Percentiles rank a stretch among this genome's conserved stretches.
Conservation (phyloP, 2,797 vertebrate genomes). For the Pangasius djambal region DNA sequence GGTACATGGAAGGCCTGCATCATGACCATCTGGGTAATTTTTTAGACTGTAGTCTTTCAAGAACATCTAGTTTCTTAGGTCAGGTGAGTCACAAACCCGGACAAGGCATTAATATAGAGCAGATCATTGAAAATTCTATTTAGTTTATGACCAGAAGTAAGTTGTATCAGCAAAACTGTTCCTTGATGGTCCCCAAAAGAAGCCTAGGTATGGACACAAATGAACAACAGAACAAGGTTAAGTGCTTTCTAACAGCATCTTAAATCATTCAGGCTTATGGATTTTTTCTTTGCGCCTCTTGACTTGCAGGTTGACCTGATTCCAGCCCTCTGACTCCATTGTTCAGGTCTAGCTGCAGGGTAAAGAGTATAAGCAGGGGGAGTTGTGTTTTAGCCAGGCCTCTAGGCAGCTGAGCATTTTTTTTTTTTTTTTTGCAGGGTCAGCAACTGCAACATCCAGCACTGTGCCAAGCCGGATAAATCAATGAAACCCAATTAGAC, state of each 20-base stretch:
- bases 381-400: constrained; percentile 55
- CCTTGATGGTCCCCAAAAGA: constrained; percentile 36
- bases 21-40: not conserved
- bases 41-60: not conserved
- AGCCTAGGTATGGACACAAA: constrained; percentile 33
- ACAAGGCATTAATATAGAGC: not conserved
- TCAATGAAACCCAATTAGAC: constrained; percentile 67
- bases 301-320: constrained; percentile 35
- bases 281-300: not conserved
- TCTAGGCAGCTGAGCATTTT: constrained; percentile 64
- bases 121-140: not conserved
- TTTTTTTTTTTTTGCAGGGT: constrained; percentile 75
- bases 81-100: not conserved
- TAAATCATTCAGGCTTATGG: constrained; percentile 34
- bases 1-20: not conserved
- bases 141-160: not conserved
- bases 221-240: constrained; percentile 51
- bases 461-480: constrained; percentile 71
- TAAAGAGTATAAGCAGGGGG: constrained; percentile 7
- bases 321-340: constrained; percentile 72
- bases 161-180: constrained; percentile 6
- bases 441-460: constrained; percentile 73
- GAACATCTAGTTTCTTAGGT: not conserved
- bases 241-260: constrained; percentile 36
- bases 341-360: constrained; percentile 73